Evolutionary conservation across 2,888 invertebrate genomes (phyloP).

Genomic region (Drosophila kuntzei): DNA sequence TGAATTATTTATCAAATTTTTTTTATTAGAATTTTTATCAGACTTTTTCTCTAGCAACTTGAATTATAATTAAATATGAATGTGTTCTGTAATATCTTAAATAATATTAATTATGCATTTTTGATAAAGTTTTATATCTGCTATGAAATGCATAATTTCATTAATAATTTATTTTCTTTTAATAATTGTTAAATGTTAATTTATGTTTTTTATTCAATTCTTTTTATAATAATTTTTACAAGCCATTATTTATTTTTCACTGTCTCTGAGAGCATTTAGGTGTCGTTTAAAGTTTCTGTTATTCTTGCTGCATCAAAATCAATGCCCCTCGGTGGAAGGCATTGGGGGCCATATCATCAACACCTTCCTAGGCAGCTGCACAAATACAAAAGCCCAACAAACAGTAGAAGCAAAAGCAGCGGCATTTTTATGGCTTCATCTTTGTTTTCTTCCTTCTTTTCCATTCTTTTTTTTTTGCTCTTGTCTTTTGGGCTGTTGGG

Average conservation of each 20-base stretch:
- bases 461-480: constrained; percentile 20
- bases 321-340: constrained; percentile 60
- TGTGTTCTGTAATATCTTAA: no score
- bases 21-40: no score
- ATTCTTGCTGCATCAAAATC: constrained; percentile 51
- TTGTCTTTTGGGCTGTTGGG: constrained; percentile 38
- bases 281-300: constrained; percentile 25
- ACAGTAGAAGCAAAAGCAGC: constrained; percentile 56
- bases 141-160: neutral
- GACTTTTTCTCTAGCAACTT: no score
- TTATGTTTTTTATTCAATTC: neutral
- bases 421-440: constrained; percentile 78
- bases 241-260: neutral
- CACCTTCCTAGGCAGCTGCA: constrained; percentile 72
- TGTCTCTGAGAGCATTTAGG: constrained; percentile 23
- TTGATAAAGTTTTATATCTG: neutral
- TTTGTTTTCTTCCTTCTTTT: constrained; percentile 29
- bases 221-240: neutral
- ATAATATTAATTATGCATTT: neutral
- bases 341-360: constrained; percentile 66
- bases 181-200: neutral
- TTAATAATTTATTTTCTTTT: neutral
- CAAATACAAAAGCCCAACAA: constrained; percentile 62
- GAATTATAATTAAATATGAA: no score
- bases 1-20: no score